Evolutionary conservation across 2,113 vertebrate genomes (phyloP), one percentile per base, ranked within the genome.

Genomic region (Anhinga anhinga): DNA sequence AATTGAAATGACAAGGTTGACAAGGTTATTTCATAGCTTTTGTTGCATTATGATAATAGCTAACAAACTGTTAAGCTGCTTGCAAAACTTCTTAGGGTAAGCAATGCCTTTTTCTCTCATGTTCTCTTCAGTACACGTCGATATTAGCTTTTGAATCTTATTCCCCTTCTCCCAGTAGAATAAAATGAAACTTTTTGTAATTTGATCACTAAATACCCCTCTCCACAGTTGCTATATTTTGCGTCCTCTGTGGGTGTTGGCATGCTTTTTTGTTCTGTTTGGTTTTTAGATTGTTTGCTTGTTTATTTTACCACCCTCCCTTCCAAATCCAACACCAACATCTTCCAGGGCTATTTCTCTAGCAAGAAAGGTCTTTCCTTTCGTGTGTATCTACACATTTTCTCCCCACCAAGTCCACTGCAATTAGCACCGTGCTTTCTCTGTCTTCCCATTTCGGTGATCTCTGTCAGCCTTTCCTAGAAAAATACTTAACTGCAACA

Each of bases 1-100:
- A 95, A 92, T 92, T 74, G 50, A 94, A 96, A 78, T 15, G 72
- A 96, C 97, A 96, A 95, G 91, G 95, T 86, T 96, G 97, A 86
- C 84, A 82, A 82, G 82, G 86, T 97, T 93, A 81, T 96, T 97
- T 96, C 66, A 42, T 82, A 89, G 82, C 38, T 90, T 88, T 95
- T 91, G 30, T 72, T 85, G 47, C 42, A 65, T 96, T 96, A 94
- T 85, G 61, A 88, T 90, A 94, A 88, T 76, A 85, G 70, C 47
- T 72, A 94, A 67, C 45, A 86, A 95, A 90, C 50, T 80, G 19
- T 29, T 88, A 70, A 0, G 0, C 38, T 88, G 34, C 5, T 14
- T 76, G 49, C 27, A 50, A 92, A 95, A 73, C 38, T 88, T 91
- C 36, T 71, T 74, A 45, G 66, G 27, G 49, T 34, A 90, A 93